These are phyloP conservation scores for Philotrypesis tridentata DNA, from an alignment of 1,140 invertebrate genomes.

Conservation along the genomic window DNA sequence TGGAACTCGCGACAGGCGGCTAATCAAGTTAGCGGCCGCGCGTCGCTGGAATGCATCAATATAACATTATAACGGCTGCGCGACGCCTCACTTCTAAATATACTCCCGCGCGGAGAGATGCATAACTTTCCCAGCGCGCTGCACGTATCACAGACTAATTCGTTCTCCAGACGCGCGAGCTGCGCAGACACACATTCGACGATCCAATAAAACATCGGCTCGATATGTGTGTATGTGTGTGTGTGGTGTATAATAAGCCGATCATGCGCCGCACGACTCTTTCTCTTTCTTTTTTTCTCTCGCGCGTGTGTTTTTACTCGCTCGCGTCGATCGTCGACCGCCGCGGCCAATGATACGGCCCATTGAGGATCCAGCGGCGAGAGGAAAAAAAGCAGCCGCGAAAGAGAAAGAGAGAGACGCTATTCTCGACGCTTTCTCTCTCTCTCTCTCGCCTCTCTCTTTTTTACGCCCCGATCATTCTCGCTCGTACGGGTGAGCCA, in stretches of 20 bases:
- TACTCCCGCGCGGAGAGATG: background rate
- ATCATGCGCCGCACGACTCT: background rate
- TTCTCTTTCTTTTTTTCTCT: too few species aligned
- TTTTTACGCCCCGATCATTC: constrained; percentile 51
- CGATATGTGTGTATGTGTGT: too few species aligned
- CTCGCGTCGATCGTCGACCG: constrained; percentile 33
- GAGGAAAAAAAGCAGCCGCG: constrained; percentile 31
- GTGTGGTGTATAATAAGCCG: background rate
- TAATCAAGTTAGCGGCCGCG: too few species aligned
- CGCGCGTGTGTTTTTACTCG: constrained; percentile 16
- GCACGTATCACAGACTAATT: background rate
- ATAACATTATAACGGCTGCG: too few species aligned
- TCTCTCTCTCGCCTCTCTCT: constrained; percentile 45
- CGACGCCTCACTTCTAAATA: background rate
- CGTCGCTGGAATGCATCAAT: too few species aligned
- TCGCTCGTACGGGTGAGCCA: constrained; percentile 36
- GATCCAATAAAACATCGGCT: background rate
- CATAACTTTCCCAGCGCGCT: too few species aligned
- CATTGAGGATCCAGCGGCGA: constrained; percentile 44
- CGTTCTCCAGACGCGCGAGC: background rate
- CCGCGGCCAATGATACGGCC: constrained; percentile 50
- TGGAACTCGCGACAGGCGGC: too few species aligned
- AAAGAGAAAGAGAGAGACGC: constrained; percentile 6
- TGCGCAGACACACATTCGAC: background rate
- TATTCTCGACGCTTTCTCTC: constrained; percentile 54